Base-by-base conservation (phyloP, 1,140 invertebrate species). In the Drosophila ironensis region DNA sequence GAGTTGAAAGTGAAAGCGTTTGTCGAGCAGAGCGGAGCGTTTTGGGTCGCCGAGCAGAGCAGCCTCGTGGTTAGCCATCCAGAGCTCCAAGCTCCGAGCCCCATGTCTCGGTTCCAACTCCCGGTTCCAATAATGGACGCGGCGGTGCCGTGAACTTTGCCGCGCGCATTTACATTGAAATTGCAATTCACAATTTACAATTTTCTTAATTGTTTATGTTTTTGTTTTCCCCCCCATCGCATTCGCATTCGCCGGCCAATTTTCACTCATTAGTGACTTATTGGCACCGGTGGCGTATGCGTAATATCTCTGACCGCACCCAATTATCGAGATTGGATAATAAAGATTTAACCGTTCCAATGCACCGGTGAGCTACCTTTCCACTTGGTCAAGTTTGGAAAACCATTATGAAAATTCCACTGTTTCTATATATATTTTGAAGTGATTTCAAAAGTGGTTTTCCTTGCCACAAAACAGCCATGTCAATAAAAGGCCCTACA, bases 1-100 rank as follows among this genome's bases (percentile, higher is more conserved):
- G 40, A 86, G 72, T 77, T 59, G 67, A 84, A 84, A 84, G 80
- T 84, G 80, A 84, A 84, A 84, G 80, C 86, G 56, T n/a, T 44
- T 54, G 30, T 20, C 54, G 68, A 47, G 52, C 42, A 25, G 45
- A 73, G 48, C 38, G 22, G 27, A 70, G 63, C 57, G 52, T 68
- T 73, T 64, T 74, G 52, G 64, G 69, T 50, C 63, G 61, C 41
- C 64, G 42, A 63, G 63, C 64, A 53, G 42, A 63, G 63, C 64
- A 53, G 45, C 16, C 44, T 25, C 28, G 25, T 44, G 25, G 48
- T 42, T 46, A 54, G 38, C 46, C 38, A 38, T 40, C 45, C 59
- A 57, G 66, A 41, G 37, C 68, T 50, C 42, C 30, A 20, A n/a
- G 17, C 27, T 20, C 28, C 4, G n/a, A 40, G 30, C 42, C 30